Base-by-base conservation (phyloP, 2,113 vertebrate species). In the Cairina moschata region DNA sequence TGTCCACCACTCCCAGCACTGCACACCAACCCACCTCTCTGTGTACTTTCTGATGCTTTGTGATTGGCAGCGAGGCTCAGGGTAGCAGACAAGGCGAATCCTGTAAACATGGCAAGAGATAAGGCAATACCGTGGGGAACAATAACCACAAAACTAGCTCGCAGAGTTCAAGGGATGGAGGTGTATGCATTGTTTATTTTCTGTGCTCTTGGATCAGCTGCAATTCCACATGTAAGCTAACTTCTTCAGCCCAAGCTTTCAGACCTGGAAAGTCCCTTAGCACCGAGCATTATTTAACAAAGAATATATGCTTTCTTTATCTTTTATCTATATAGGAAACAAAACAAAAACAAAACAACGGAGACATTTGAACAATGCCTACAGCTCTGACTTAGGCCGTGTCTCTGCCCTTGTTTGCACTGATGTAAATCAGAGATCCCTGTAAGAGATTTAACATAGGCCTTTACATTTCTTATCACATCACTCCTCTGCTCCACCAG, bases 301-400 rank as follows among this genome's bases (percentile, higher is more conserved):
- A 94, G 92, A 95, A 84, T 92, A 95, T 94, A 93, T 62, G 69
- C 58, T 88, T 83, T 63, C 80, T 95, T 95, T 96, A 94, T 96
- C 95, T 96, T 95, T 95, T 96, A 96, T 96, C 96, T 97, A 69
- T 87, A 76, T 92, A 95, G 92, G 96, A 97, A 97, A 87, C 95
- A 91, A 96, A 96, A 92, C 86, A 93, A 96, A 94, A 96, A 96
- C 91, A 97, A 94, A 94, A 90, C 93, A 96, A 84, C 26, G 0
- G 0, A 96, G 77, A 89, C 88, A 83, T 93, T 92, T 84, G 93
- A 92, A 93, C 93, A 92, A 79, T 96, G 95, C 95, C 96, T 96
- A 88, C 90, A 96, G 96, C 90, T 94, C 86, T 32, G 60, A 73
- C 83, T 95, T 95, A 73, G 71, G 92, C 93, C 86, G 26, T 38